These are phyloP conservation scores for Euzophera pinguis DNA, from an alignment of 2,888 invertebrate genomes.

Conservation along the genomic window DNA sequence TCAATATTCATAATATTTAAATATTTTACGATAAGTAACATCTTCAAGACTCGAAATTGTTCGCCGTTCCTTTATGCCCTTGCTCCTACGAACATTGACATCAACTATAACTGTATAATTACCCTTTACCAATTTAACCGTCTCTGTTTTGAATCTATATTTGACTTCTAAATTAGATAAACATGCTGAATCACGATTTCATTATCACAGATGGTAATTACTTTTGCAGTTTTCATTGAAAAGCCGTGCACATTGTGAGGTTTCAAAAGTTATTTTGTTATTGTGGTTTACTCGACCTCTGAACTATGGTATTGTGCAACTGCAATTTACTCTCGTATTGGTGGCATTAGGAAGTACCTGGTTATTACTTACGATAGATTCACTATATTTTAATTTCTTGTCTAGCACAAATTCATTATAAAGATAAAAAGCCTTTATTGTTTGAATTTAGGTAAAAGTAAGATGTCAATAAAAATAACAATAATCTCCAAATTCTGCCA, in stretches of 20 bases:
- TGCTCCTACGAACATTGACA: slow-evolving; percentile 20
- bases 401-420: not conserved
- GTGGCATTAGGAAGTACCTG: slow-evolving; percentile 12
- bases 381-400: not conserved
- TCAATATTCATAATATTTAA: not conserved
- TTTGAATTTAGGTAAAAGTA: too few relatives aligned
- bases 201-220: slow-evolving; percentile 22
- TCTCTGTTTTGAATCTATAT: slow-evolving; percentile 16
- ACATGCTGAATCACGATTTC: slow-evolving; percentile 32
- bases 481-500: too few relatives aligned
- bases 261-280: slow-evolving; percentile 10
- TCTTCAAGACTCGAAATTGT: not conserved
- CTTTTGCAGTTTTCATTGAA: slow-evolving; percentile 26
- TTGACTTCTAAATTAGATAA: slow-evolving; percentile 22
- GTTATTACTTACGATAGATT: not conserved
- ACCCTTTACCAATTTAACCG: slow-evolving; percentile 22
- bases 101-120: not conserved
- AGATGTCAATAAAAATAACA: too few relatives aligned
- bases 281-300: slow-evolving; percentile 4
- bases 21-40: not conserved
- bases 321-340: slow-evolving; percentile 10
- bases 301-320: slow-evolving; percentile 10
- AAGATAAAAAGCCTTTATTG: too few relatives aligned
- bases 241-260: slow-evolving; percentile 15
- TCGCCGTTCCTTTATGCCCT: slow-evolving; percentile 26